These are phyloP conservation scores for Nasalis larvatus DNA, from an alignment of 2,113 vertebrate species.

Conservation along the genomic window DNA sequence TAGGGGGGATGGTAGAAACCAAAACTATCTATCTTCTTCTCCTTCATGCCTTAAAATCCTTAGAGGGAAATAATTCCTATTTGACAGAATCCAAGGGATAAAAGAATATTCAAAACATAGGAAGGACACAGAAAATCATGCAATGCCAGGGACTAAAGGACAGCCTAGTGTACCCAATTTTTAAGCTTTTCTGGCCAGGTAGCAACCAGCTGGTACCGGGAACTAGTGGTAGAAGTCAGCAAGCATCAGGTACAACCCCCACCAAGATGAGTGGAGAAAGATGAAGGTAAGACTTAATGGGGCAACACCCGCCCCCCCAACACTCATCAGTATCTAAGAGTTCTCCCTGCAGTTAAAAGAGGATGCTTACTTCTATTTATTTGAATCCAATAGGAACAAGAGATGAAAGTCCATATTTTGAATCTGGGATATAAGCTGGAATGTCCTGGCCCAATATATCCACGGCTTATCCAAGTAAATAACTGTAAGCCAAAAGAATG, in stretches of 20 bases:
- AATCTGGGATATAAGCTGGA: not conserved
- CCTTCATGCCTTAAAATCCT: constrained; percentile 1
- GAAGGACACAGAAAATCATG: not conserved
- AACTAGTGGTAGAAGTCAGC: not conserved
- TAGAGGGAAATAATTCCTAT: constrained; percentile 19
- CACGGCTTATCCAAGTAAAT: not conserved
- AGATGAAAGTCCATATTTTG: not conserved
- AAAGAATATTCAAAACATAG: not conserved
- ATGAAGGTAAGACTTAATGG: not conserved
- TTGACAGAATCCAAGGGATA: constrained; percentile 3
- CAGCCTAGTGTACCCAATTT: not conserved
- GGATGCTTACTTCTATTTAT: not conserved
- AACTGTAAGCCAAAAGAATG: not conserved
- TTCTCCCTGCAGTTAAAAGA: not conserved
- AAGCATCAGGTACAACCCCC: not conserved
- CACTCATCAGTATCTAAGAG: not conserved
- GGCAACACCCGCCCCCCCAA: fast-evolving
- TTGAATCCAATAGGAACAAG: not conserved
- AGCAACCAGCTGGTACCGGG: not conserved
- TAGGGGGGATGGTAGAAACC: not conserved
- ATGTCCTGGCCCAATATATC: not conserved
- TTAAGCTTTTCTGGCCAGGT: not conserved
- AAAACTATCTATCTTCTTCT: not conserved
- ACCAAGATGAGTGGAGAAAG: not conserved
- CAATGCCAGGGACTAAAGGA: not conserved